Evolutionary conservation across 2,797 vertebrate species (phyloP).

Genomic region (Benthosema pterotum): DNA sequence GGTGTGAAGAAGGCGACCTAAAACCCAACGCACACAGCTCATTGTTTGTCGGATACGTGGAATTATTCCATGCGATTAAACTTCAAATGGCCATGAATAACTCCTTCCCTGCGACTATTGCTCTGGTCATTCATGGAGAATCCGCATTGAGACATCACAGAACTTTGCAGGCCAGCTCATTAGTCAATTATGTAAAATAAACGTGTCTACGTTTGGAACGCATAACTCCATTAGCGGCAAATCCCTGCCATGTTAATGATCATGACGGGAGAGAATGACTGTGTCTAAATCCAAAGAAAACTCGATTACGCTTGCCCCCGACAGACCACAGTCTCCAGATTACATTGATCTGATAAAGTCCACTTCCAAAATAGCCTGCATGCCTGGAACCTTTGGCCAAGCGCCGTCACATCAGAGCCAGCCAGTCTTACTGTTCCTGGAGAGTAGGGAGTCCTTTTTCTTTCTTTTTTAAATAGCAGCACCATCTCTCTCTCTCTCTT

Average conservation of each 20-base stretch:
- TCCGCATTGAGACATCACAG: slow-evolving; percentile 28
- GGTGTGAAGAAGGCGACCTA: too few relatives aligned
- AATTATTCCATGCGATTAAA: too few relatives aligned
- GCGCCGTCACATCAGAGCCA: slow-evolving; percentile 38
- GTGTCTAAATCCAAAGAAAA: slow-evolving; percentile 62
- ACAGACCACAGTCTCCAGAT: slow-evolving; percentile 63
- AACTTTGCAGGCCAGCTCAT: slow-evolving; percentile 64
- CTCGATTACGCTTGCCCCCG: slow-evolving; percentile 70
- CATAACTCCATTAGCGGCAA: slow-evolving; percentile 68
- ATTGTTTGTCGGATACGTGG: too few relatives aligned
- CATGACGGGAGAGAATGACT: slow-evolving; percentile 66
- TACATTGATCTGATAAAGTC: slow-evolving; percentile 66
- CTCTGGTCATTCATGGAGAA: slow-evolving; percentile 37
- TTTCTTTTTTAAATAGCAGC: too few relatives aligned
- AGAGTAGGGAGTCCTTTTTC: slow-evolving; percentile 29
- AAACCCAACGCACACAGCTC: too few relatives aligned
- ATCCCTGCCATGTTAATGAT: slow-evolving; percentile 76
- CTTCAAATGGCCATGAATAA: too few relatives aligned
- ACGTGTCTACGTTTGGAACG: slow-evolving; percentile 68
- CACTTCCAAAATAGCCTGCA: slow-evolving; percentile 25
- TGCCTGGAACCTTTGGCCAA: slow-evolving; percentile 46
- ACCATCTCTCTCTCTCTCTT: slow-evolving; percentile 32
- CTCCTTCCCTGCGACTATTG: too few relatives aligned
- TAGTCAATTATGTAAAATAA: slow-evolving; percentile 75
- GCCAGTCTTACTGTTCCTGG: slow-evolving; percentile 20